phyloP scores from a whole-genome alignment of 1,140 invertebrate genomes.

The Anoplolepis gracilipes region DNA sequence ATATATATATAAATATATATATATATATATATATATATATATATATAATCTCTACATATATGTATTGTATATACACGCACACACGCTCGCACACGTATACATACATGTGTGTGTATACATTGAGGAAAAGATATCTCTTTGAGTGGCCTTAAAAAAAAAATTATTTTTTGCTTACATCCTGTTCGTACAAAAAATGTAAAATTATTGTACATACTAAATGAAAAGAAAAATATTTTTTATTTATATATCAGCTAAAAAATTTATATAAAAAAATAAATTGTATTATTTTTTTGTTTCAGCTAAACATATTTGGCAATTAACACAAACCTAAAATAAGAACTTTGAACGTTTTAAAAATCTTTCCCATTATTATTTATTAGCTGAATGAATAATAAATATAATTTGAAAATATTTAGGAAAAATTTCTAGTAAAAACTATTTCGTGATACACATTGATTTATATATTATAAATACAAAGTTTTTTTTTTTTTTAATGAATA shows the following conservation, averaged over 20 bases:
- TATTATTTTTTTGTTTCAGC: not conserved
- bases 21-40: not conserved
- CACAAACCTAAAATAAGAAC: not conserved
- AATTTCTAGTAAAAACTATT: slow-evolving; percentile 22
- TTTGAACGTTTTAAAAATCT: too few relatives aligned
- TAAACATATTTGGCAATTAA: slow-evolving; percentile 10
- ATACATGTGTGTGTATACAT: not conserved
- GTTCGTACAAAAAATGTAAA: not conserved
- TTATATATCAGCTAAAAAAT: not conserved
- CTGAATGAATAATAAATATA: slow-evolving; percentile 10
- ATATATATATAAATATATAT: not conserved
- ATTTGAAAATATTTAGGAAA: not conserved
- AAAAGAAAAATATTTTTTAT: not conserved
- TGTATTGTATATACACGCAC: not conserved
- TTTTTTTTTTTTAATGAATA: slow-evolving; percentile 15
- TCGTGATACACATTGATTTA: not conserved
- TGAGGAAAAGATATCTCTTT: not conserved
- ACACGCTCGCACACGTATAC: not conserved
- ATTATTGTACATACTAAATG: not conserved
- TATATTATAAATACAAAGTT: not conserved
- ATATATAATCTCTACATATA: not conserved
- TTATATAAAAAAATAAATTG: not conserved
- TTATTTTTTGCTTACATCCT: slow-evolving; percentile 20
- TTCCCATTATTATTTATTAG: not conserved
- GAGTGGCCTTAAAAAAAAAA: not conserved